These are phyloP conservation scores for Heteromyza rotundicornis DNA, from an alignment of 2,888 invertebrate genomes.

Conservation along the genomic window DNA sequence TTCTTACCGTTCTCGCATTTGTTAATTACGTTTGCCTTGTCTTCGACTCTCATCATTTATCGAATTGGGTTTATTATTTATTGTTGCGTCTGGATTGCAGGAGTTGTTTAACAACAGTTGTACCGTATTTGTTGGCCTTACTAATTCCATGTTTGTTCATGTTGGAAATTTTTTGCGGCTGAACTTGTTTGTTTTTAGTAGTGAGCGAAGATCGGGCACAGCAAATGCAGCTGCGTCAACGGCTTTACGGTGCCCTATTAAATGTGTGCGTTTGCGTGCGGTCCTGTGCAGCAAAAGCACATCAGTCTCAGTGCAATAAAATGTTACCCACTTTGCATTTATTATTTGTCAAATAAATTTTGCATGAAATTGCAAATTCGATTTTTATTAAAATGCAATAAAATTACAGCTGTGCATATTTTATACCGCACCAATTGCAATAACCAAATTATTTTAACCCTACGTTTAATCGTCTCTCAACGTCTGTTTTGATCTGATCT, in stretches of 20 bases:
- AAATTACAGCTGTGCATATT: slow-evolving; percentile 19
- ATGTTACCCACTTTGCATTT: slow-evolving; percentile 1
- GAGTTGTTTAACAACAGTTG: no score
- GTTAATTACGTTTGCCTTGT: not conserved
- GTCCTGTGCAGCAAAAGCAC: not conserved
- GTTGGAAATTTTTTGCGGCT: slow-evolving; percentile 10
- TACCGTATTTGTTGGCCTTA: slow-evolving; percentile 54
- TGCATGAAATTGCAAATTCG: slow-evolving; percentile 11
- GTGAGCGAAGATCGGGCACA: not conserved
- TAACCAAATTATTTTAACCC: slow-evolving; percentile 15
- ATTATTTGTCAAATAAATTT: slow-evolving; percentile 55
- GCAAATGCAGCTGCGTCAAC: slow-evolving; percentile 38
- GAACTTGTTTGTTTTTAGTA: slow-evolving; percentile 10
- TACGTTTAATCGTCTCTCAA: no score
- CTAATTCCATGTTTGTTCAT: slow-evolving; percentile 36
- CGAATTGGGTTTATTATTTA: no score
- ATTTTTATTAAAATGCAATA: slow-evolving; percentile 22
- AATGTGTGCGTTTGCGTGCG: slow-evolving; percentile 11
- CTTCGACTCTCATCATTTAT: no score
- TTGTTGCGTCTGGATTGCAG: no score
- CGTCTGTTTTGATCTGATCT: no score
- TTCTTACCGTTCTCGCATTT: no score
- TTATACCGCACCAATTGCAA: slow-evolving; percentile 37
- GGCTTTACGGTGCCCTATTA: not conserved
- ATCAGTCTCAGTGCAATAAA: not conserved